Conservation (phyloP, 2,797 vertebrate species). For the Telmatherina bonti region DNA sequence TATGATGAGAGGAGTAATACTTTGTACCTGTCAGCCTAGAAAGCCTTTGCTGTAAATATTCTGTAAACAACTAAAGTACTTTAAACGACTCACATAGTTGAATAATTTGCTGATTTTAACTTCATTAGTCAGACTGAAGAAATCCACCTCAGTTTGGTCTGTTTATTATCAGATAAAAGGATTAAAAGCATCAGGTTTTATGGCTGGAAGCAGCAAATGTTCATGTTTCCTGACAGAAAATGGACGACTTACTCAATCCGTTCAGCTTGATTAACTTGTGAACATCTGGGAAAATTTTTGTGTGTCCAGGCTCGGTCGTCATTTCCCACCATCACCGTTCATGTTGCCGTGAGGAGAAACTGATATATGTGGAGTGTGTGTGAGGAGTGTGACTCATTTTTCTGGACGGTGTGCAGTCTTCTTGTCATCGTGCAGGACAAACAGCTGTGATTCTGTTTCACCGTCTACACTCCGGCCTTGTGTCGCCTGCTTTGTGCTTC, state of each 20-base stretch:
- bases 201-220: not conserved
- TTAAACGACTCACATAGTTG: too few relatives aligned
- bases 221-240: too few relatives aligned
- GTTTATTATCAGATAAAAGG: not conserved
- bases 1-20: too few relatives aligned
- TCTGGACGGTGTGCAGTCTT: not conserved
- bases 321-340: not conserved
- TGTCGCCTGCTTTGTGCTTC: not conserved
- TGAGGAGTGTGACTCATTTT: slow-evolving; percentile 31
- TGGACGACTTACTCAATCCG: too few relatives aligned
- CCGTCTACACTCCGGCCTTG: too few relatives aligned
- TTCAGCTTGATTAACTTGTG: too few relatives aligned
- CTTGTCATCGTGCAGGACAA: not conserved
- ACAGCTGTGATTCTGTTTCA: not conserved
- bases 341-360: not conserved
- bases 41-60: too few relatives aligned
- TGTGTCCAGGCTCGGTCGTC: not conserved
- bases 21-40: too few relatives aligned
- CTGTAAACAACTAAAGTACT: too few relatives aligned
- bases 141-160: too few relatives aligned
- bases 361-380: slow-evolving; percentile 22
- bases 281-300: not conserved
- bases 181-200: not conserved
- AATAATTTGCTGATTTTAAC: too few relatives aligned
- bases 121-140: too few relatives aligned